Evolutionary conservation across 2,797 vertebrate genomes (phyloP).

Genomic region (Pseudomugil gertrudae): DNA sequence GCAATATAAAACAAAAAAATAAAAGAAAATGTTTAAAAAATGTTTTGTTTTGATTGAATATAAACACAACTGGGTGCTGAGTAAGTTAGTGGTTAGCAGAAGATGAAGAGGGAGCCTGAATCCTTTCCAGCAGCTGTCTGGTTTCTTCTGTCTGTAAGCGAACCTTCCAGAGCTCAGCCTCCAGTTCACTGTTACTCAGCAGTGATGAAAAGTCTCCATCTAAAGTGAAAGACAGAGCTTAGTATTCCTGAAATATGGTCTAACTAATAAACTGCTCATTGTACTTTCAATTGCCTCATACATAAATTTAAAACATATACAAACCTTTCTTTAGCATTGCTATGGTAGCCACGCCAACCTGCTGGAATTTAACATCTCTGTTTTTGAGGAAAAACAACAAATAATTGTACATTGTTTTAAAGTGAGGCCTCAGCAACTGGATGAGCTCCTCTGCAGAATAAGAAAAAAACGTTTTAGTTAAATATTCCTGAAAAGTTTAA

Average conservation of each 20-base stretch:
- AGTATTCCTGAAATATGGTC: neutral
- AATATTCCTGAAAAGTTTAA: neutral
- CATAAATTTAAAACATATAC: conserved; percentile 6
- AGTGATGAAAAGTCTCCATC: conserved; percentile 58
- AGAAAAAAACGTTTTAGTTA: neutral
- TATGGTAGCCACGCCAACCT: conserved; percentile 59
- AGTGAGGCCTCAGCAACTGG: conserved; percentile 60
- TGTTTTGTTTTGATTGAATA: conserved; percentile 2
- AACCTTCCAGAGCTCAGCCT: conserved; percentile 51
- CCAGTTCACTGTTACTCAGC: conserved; percentile 46
- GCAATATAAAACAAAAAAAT: conserved; percentile 21
- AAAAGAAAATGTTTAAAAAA: conserved; percentile 1
- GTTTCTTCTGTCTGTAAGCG: conserved; percentile 64
- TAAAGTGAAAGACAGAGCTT: conserved; percentile 30
- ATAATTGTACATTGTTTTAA: conserved; percentile 38
- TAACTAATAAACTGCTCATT: neutral
- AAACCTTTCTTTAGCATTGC: conserved; percentile 66
- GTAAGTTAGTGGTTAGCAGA: conserved; percentile 23
- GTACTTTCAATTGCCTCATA: neutral
- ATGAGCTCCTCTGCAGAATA: conserved; percentile 22
- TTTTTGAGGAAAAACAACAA: conserved; percentile 57
- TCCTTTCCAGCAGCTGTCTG: conserved; percentile 53
- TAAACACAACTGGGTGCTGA: neutral
- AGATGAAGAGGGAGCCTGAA: conserved; percentile 36
- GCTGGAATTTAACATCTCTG: conserved; percentile 66